Evolutionary conservation across 2,113 vertebrate species (phyloP).

Genomic region (Nycticebus coucang): DNA sequence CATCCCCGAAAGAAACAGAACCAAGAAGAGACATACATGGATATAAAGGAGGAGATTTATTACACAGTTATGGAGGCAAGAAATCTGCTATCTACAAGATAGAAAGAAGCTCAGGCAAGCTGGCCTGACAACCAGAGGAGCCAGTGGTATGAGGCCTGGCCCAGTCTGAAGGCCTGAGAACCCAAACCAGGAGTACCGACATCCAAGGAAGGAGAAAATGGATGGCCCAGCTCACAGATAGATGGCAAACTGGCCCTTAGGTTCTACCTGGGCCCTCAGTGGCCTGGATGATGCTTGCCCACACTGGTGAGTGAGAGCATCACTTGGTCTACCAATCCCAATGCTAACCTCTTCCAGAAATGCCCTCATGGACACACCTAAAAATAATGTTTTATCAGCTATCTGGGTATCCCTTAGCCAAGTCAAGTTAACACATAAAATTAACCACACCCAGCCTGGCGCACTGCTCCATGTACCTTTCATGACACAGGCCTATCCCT

Average conservation of each 20-base stretch:
- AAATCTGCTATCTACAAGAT: not conserved
- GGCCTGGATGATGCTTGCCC: not conserved
- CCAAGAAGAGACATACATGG: not conserved
- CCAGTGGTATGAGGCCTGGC: too few species aligned
- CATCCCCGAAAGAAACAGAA: not conserved
- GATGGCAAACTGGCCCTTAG: not conserved
- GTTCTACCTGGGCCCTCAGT: too few species aligned
- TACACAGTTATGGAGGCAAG: not conserved
- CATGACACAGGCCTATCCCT: not conserved
- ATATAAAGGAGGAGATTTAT: not conserved
- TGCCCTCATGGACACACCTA: not conserved
- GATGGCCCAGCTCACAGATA: not conserved
- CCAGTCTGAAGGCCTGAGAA: not conserved
- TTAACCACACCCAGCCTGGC: not conserved
- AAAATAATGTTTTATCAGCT: not conserved
- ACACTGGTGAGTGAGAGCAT: not conserved
- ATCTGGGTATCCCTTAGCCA: not conserved
- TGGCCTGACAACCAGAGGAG: not conserved
- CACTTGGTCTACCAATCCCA: not conserved
- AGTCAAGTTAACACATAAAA: not conserved
- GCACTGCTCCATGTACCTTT: too few species aligned
- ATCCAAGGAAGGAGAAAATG: not conserved
- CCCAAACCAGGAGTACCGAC: not conserved
- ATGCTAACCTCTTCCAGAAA: not conserved
- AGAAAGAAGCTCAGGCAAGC: not conserved